Percentiles rank a stretch among this genome's conserved stretches.
Conservation (phyloP, 2,113 vertebrate species). For the Stigmatopora nigra region DNA sequence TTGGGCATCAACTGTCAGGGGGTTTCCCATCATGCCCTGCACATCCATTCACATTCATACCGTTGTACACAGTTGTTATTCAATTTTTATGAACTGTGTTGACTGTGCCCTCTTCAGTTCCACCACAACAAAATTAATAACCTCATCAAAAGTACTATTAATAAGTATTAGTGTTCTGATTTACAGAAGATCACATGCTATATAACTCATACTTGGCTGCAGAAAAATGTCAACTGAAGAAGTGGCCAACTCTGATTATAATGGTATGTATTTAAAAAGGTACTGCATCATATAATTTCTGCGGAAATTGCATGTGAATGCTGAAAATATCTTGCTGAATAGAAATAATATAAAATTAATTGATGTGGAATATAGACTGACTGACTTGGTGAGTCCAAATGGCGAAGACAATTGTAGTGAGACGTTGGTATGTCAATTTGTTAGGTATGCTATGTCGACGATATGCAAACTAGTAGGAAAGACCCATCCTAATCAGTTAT, state of each 20-base stretch:
- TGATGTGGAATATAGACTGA: no score
- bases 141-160: background rate
- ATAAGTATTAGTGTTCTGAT: background rate
- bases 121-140: background rate
- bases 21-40: background rate
- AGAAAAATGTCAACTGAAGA: no score
- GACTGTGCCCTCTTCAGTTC: background rate
- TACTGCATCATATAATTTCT: background rate
- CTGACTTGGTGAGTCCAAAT: no score
- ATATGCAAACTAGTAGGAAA: no score
- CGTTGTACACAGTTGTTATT: background rate
- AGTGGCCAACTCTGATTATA: background rate
- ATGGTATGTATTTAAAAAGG: background rate
- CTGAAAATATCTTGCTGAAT: no score
- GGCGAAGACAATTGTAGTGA: no score
- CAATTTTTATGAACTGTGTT: background rate
- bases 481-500: no score
- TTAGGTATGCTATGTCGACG: background rate
- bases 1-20: background rate
- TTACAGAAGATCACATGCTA: background rate
- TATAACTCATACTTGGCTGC: background rate
- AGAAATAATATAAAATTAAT: no score
- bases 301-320: background rate
- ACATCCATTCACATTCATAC: background rate
- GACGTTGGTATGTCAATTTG: background rate